Evolutionary conservation across 2,888 invertebrate genomes (phyloP).

Genomic region (Xestia ashworthii): DNA sequence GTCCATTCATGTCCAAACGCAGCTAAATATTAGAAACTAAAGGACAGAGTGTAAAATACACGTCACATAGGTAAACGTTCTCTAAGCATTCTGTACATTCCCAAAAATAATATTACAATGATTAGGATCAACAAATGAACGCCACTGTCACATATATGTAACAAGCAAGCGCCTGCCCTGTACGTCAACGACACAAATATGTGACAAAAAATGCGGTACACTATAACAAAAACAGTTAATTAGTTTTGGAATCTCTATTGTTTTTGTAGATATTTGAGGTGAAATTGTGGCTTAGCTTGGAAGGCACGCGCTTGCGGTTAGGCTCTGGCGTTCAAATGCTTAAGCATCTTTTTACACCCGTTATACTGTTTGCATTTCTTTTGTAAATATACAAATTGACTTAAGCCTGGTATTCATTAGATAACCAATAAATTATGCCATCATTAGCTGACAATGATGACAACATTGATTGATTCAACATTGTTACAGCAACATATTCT

Average conservation of each 20-base stretch:
- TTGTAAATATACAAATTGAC: not conserved
- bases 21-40: constrained; percentile 6
- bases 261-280: too few species aligned
- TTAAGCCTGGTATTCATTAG: not conserved
- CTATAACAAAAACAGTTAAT: too few species aligned
- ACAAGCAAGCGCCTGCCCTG: too few species aligned
- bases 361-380: not conserved
- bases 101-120: not conserved
- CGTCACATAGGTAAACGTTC: not conserved
- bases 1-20: too few species aligned
- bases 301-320: too few species aligned
- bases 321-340: too few species aligned
- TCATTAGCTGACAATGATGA: not conserved
- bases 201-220: too few species aligned
- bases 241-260: too few species aligned
- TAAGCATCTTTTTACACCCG: not conserved
- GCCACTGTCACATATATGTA: too few species aligned
- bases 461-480: not conserved
- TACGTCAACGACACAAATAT: too few species aligned
- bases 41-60: not conserved
- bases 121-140: not conserved
- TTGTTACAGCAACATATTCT: not conserved
- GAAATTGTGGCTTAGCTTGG: too few species aligned
- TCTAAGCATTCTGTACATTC: not conserved
- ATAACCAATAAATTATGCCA: not conserved